Conservation (phyloP, 2,113 vertebrate genomes). For the Solea solea region DNA sequence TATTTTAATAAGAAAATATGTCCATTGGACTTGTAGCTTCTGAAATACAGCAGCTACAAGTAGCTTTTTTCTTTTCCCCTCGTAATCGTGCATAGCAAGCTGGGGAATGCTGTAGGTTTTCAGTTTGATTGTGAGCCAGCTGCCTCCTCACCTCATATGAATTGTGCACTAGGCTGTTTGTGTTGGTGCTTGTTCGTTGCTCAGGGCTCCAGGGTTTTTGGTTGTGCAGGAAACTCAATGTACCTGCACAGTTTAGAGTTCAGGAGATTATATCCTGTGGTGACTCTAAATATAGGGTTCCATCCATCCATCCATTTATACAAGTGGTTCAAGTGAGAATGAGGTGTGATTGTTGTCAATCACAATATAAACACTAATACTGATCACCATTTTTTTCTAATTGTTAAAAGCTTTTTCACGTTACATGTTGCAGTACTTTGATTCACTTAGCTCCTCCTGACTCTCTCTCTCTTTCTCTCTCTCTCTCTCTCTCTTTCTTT, state of each 20-base stretch:
- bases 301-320: constrained; percentile 8
- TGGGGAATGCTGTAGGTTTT: constrained; percentile 5
- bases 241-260: constrained; percentile 14
- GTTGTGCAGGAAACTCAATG: constrained; percentile 27
- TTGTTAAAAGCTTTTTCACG: not conserved
- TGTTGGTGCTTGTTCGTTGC: constrained; percentile 52
- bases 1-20: no score
- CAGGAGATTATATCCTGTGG: not conserved
- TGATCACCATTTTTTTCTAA: not conserved
- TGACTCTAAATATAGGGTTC: not conserved
- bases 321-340: not conserved
- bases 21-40: no score
- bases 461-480: no score
- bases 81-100: no score
- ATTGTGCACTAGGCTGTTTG: constrained; percentile 38
- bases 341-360: constrained; percentile 26
- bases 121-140: constrained; percentile 51
- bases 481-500: no score
- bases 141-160: constrained; percentile 19
- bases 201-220: constrained; percentile 33
- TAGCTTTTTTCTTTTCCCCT: no score
- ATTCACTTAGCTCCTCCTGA: no score
- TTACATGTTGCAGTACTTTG: no score
- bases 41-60: no score
- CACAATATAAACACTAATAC: not conserved